Conservation (phyloP, 2,797 vertebrate species). For the Anguilla anguilla region DNA sequence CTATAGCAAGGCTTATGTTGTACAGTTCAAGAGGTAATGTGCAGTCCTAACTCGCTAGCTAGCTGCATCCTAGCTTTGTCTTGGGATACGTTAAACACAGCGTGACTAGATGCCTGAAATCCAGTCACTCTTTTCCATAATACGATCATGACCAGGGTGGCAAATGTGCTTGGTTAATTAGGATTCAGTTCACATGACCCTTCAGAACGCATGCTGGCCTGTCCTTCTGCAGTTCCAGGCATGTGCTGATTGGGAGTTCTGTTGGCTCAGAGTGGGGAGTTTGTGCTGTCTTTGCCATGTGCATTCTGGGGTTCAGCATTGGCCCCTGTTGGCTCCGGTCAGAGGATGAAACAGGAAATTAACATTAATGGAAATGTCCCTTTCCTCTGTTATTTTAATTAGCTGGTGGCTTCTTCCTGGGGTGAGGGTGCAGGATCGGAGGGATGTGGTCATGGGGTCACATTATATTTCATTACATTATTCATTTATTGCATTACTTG, state of each 20-base stretch:
- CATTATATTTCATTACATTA: not conserved
- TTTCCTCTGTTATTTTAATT: not conserved
- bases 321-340: not conserved
- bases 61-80: not conserved
- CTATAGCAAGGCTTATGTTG: not conserved
- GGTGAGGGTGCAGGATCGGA: not conserved
- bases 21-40: not conserved
- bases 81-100: not conserved
- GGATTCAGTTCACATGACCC: not conserved
- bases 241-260: not conserved
- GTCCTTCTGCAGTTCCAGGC: not conserved
- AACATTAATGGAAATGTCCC: not conserved
- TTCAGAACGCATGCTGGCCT: not conserved
- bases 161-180: constrained; percentile 4
- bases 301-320: not conserved
- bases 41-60: not conserved
- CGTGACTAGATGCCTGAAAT: not conserved
- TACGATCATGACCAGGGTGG: not conserved
- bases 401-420: not conserved
- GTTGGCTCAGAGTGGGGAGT: not conserved
- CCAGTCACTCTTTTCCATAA: not conserved
- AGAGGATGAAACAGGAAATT: not conserved
- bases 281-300: not conserved
- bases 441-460: not conserved
- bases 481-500: not conserved